Evolutionary conservation across 2,113 vertebrate species (phyloP).

Genomic region (Ophiodon elongatus): DNA sequence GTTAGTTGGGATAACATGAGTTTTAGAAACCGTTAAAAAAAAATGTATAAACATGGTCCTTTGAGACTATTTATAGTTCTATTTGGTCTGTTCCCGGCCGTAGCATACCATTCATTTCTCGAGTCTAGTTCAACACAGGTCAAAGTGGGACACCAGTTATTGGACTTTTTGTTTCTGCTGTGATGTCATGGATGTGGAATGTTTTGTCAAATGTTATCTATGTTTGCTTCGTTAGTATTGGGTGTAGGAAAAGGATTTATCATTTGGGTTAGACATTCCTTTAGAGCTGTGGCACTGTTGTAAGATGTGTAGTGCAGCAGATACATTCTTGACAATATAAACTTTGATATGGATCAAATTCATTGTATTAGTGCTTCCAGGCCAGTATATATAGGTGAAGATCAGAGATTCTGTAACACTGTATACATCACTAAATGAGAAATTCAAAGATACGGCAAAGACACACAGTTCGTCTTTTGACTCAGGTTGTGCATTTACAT

Average conservation of each 20-base stretch:
- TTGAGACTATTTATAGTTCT: not conserved
- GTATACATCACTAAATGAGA: not conserved
- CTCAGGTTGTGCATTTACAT: not conserved
- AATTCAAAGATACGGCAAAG: not conserved
- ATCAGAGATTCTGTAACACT: not conserved
- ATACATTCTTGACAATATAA: not conserved
- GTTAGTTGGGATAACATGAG: not conserved
- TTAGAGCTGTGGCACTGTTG: not conserved
- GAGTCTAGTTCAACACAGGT: not conserved
- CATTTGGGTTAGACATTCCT: not conserved
- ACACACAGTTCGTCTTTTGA: not conserved
- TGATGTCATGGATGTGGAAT: conserved; percentile 33
- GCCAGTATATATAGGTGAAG: not conserved
- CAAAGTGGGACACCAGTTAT: not conserved
- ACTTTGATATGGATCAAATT: not conserved
- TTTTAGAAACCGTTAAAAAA: not conserved
- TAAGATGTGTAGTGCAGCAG: not conserved
- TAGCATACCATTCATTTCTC: not conserved
- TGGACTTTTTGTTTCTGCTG: not conserved
- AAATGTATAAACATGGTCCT: not conserved
- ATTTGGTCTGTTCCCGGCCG: not conserved
- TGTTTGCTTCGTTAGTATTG: not conserved
- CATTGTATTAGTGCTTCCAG: not conserved
- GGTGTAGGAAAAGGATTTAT: not conserved
- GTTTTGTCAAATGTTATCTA: conserved; percentile 36